phyloP scores from a whole-genome alignment of 2,888 invertebrate species.

The Athetis lepigone region DNA sequence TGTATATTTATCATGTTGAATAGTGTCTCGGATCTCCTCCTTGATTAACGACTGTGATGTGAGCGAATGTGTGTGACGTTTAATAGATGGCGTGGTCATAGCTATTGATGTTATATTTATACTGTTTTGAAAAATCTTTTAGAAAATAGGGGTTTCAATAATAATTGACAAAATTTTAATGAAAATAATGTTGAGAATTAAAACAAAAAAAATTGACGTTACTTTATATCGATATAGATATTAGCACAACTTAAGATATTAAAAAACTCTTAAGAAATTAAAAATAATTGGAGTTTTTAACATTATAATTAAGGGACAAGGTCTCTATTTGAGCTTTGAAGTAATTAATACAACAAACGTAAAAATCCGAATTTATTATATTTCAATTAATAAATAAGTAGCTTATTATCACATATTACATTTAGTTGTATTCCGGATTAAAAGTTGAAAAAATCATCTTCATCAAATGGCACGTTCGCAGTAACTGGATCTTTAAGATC shows the following conservation, averaged over 20 bases:
- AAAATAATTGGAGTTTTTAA: neutral
- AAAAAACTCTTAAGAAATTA: neutral
- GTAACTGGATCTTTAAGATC: slow-evolving; percentile 71
- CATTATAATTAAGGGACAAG: too few species aligned
- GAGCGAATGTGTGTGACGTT: neutral
- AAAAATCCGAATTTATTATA: neutral
- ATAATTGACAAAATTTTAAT: neutral
- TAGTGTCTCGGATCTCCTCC: neutral
- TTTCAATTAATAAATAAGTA: slow-evolving; percentile 57
- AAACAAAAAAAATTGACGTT: neutral
- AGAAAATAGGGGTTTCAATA: neutral
- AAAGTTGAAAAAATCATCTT: slow-evolving; percentile 88
- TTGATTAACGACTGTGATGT: neutral
- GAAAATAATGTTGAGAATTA: neutral
- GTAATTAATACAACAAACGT: neutral
- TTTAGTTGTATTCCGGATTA: slow-evolving; percentile 58
- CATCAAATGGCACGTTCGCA: slow-evolving; percentile 75
- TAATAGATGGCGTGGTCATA: slow-evolving; percentile 34
- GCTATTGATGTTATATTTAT: neutral
- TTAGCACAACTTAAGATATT: too few species aligned
- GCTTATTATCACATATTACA: slow-evolving; percentile 1
- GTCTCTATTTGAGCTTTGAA: neutral
- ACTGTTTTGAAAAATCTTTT: neutral
- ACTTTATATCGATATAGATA: neutral
- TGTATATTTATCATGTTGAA: neutral